A percentile compares a stretch with the other conserved stretches of the same genome.
Evolutionary conservation across 2,113 vertebrate species (phyloP).

Genomic region (Dromaius novaehollandiae): DNA sequence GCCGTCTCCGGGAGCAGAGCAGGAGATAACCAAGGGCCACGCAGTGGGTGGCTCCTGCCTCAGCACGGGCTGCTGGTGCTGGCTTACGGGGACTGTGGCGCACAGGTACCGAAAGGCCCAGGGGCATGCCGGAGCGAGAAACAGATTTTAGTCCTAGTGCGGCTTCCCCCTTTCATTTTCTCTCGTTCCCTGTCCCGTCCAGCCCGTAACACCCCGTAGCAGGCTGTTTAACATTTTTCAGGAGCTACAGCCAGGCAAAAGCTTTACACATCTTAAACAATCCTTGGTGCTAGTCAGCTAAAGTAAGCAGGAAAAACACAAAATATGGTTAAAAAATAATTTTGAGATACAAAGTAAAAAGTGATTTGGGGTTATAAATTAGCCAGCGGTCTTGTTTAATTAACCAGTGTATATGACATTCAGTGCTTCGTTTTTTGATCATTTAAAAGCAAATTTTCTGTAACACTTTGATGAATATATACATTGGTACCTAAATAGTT

Average conservation of each 20-base stretch:
- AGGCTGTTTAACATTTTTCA: background rate
- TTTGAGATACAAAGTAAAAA: background rate
- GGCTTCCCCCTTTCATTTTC: background rate
- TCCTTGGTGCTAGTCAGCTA: background rate
- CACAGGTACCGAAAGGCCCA: background rate
- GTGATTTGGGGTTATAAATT: background rate
- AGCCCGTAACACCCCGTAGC: background rate
- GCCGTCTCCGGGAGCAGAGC: background rate
- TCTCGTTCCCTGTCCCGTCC: background rate
- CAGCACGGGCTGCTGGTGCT: fast-evolving
- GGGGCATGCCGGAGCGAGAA: background rate
- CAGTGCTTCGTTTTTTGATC: background rate
- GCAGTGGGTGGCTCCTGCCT: fast-evolving
- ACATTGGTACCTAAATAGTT: background rate
- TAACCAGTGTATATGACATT: background rate
- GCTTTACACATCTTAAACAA: background rate
- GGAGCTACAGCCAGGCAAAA: background rate
- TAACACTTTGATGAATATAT: background rate
- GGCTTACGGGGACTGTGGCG: background rate
- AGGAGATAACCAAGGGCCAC: fast-evolving
- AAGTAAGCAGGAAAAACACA: background rate
- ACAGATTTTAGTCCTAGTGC: background rate
- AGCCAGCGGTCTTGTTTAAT: fast-evolving
- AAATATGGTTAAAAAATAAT: background rate
- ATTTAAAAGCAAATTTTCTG: background rate